Evolutionary conservation across 2,888 invertebrate species (phyloP), one percentile per base, ranked within the genome.

Genomic region (Merodon equestris): DNA sequence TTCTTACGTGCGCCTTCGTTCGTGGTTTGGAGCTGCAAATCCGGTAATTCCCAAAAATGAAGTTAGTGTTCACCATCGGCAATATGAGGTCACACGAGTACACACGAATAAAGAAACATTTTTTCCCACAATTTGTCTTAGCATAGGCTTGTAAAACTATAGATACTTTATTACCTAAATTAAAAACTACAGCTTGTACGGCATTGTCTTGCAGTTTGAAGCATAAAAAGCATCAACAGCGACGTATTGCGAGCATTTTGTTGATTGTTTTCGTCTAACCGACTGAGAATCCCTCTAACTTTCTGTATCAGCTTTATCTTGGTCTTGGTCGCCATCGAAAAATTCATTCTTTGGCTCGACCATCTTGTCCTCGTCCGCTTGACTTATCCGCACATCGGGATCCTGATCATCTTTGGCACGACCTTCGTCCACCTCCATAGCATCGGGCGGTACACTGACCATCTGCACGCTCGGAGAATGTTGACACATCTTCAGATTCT

Each of bases 381-480:
- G 93, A 81, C 92, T 93, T 82, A 95, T 92, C 57, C 95, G 90
- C 0, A 95, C 92, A 83, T 97, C 97, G 0, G 96, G 95, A 88
- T 97, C 96, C 0, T 93, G 92, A 74, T 96, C 96, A 5, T 96
- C 95, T 81, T 93, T 93, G 58, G 91, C 89, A 45, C 92, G 91
- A 10, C 85, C 47, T 68, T 92, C 91, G 77, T 94, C 92, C 70
- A 93, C 93, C 1, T 93, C 92, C 58, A 96, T 89, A 56, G 93
- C 92, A 85, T 97, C 97, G 5, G 92, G 92, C 12, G 98, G 98
- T 1, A 97, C 94, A 86, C 97, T 96, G 56, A 97, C 95, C 97
- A 99, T 97, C 90, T 99, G 99, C 0, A 99, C 99, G 82, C 96
- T 97, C 0, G 98, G 98, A 0, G 98, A 96, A 86, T 96, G 94